Evolutionary conservation across 2,113 vertebrate species (phyloP), one percentile per base, ranked within the genome.

Genomic region (Pampusana beccarii): DNA sequence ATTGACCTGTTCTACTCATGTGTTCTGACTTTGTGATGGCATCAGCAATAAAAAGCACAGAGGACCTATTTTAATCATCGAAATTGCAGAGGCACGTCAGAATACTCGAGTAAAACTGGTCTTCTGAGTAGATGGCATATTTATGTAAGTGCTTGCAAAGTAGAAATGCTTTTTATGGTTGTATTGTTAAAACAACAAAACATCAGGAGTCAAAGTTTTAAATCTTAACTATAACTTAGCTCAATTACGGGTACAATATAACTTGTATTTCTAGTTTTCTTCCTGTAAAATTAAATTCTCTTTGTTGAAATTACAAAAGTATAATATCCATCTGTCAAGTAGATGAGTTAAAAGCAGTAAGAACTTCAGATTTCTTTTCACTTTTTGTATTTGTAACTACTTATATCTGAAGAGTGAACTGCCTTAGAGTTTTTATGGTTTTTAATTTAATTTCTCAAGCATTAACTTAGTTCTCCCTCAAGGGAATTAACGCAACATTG

Each of bases 31-130:
- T 93, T 81, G 38, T 90, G 93, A 90, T 94, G 64, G 60, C 86
- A 85, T 95, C 94, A 93, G 95, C 85, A 95, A 78, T 94, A 94
- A 94, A 94, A 96, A 74, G 64, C 85, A 84, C 60, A 81, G 65
- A 79, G 80, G 77, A 62, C 85, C 33, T 83, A 66, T 92, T 92
- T 96, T 93, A 96, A 93, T 95, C 74, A 86, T 88, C 85, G 80
- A 95, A 95, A 96, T 94, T 83, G 82, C 71, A 93, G 62, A 92
- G 58, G 23, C 91, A 78, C 83, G 85, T 90, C 88, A 94, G 71
- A 86, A 88, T 84, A 62, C 34, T 93, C 58, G 77, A 72, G 58
- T 48, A 77, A 88, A 94, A 69, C 58, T 46, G 51, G 82, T 88
- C 90, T 88, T 88, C 79, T 71, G 80, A 90, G 80, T 78, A 86